Conservation (phyloP, 2,113 vertebrate species). For the Gila orcuttii region DNA sequence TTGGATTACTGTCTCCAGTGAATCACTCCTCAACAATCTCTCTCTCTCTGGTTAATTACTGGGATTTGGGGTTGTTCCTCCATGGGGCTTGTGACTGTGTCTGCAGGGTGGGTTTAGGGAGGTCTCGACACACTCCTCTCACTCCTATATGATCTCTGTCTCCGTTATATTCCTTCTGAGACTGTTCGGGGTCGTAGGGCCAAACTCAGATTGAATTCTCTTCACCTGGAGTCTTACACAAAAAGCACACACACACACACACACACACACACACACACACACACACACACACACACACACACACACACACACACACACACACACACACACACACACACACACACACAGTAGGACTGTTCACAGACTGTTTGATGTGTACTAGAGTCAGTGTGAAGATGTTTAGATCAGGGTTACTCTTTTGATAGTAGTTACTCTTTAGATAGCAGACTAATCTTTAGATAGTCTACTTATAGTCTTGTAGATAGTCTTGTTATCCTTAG, state of each 20-base stretch:
- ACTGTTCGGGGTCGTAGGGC: neutral
- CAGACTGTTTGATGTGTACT: neutral
- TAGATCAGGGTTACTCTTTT: neutral
- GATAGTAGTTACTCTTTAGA: too few species aligned
- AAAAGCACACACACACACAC: neutral
- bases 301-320: neutral
- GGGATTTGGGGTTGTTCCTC: constrained; percentile 67
- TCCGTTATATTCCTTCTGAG: neutral
- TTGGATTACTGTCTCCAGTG: constrained; percentile 27
- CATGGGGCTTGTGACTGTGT: constrained; percentile 55
- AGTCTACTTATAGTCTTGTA: too few species aligned
- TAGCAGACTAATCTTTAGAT: too few species aligned
- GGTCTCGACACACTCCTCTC: neutral
- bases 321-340: neutral
- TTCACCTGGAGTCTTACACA: neutral
- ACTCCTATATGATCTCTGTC: constrained; percentile 1
- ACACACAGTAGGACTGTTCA: neutral
- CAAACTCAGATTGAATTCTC: constrained; percentile 19
- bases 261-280: too few species aligned
- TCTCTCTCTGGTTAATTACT: constrained; percentile 75
- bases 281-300: too few species aligned
- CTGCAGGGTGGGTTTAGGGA: constrained; percentile 44
- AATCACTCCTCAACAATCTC: constrained; percentile 25
- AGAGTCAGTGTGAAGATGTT: neutral
- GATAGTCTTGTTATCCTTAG: too few species aligned